These are phyloP conservation scores for Choloepus didactylus DNA, from an alignment of 2,797 vertebrate genomes.

Conservation along the genomic window DNA sequence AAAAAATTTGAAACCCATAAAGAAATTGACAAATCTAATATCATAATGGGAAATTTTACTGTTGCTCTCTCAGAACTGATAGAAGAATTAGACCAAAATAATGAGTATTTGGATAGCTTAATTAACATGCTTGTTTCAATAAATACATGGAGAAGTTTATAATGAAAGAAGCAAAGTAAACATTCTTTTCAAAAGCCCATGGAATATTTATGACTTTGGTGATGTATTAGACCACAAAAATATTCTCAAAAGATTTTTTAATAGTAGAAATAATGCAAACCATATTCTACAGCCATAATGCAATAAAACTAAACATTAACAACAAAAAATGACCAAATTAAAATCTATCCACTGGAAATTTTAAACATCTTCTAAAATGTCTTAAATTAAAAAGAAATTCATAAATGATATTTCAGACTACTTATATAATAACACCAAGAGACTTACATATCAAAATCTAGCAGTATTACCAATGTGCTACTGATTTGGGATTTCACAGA, in stretches of 20 bases:
- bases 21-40: not conserved
- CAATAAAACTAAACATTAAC: slow-evolving; percentile 44
- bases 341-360: slow-evolving; percentile 34
- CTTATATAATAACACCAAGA: not conserved
- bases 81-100: not conserved
- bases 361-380: slow-evolving; percentile 39
- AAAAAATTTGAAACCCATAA: not conserved
- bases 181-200: slow-evolving; percentile 21
- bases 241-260: slow-evolving; percentile 44
- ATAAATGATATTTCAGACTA: slow-evolving; percentile 42
- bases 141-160: slow-evolving; percentile 53
- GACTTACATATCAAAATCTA: not conserved
- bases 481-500: not conserved
- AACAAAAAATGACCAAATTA: slow-evolving; percentile 56
- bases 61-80: slow-evolving; percentile 8
- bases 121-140: slow-evolving; percentile 48
- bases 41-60: slow-evolving; percentile 16
- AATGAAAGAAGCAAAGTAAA: slow-evolving; percentile 66
- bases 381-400: slow-evolving; percentile 43
- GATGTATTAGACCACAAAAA: slow-evolving; percentile 17
- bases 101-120: not conserved
- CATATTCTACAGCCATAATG: not conserved
- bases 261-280: slow-evolving; percentile 7
- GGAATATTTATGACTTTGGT: not conserved
- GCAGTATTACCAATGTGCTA: not conserved